Conservation (phyloP, 2,888 invertebrate genomes). For the Zaprionus bogoriensis region DNA sequence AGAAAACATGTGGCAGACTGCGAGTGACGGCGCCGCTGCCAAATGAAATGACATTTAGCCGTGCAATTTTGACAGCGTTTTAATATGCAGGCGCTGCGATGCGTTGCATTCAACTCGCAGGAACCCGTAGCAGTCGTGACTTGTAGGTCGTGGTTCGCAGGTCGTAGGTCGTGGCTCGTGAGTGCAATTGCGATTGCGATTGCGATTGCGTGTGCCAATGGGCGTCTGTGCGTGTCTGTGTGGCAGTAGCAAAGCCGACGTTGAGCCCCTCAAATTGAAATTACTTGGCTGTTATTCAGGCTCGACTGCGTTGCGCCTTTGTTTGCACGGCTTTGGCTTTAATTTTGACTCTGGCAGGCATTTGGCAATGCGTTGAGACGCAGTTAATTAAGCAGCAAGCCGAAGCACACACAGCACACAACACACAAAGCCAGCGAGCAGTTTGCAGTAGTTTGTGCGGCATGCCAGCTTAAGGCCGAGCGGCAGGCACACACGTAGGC, state of each 20-base stretch:
- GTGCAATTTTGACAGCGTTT: conserved; percentile 70
- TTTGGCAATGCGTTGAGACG: conserved; percentile 34
- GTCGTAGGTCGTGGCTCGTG: neutral
- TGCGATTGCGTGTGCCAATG: conserved; percentile 12
- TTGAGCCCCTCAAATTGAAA: conserved; percentile 58
- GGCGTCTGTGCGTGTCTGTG: neutral
- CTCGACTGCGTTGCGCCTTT: conserved; percentile 34
- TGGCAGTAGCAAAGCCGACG: conserved; percentile 31
- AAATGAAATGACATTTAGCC: conserved; percentile 72
- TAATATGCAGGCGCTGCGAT: conserved; percentile 64
- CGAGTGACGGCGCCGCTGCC: conserved; percentile 28
- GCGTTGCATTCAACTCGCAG: conserved; percentile 8
- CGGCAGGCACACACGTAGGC: conserved; percentile 12
- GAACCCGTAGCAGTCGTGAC: neutral
- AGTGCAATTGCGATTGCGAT: conserved; percentile 1
- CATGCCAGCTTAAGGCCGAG: conserved; percentile 26
- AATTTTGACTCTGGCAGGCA: conserved; percentile 19
- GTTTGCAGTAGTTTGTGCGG: too few relatives aligned
- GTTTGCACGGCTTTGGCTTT: conserved; percentile 9
- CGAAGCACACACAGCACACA: conserved; percentile 13
- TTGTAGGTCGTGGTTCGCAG: neutral
- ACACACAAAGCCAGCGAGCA: conserved; percentile 3
- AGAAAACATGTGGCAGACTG: conserved; percentile 15
- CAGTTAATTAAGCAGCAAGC: conserved; percentile 52
- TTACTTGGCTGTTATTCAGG: conserved; percentile 53